Evolutionary conservation across 2,888 invertebrate species (phyloP), one percentile per base, ranked within the genome.

Genomic region (Rhimphoctona megacephalus): DNA sequence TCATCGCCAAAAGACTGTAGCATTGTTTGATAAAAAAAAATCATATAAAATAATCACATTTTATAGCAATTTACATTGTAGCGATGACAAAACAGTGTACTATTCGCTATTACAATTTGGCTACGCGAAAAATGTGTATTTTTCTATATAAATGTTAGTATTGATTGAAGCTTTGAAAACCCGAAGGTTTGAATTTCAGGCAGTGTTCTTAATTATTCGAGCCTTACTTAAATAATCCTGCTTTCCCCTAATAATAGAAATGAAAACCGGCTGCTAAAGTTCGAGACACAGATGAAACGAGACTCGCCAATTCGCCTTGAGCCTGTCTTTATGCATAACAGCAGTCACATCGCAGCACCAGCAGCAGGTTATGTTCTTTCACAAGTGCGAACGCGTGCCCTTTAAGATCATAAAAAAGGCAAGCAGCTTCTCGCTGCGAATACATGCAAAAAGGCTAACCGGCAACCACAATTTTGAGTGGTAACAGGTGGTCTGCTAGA

Each of bases 401-500:
- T 80, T 72, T 49, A 61, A 66, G 52, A 79, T 57, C 5, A 52
- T 9, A 30, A 70, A 33, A 70, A 49, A 70, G 61, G 61, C 61
- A 61, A n/a, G 30, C 61, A 61, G 61, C 30, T 30, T 61, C 61
- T 61, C 74, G 61, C 22, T 25, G 25, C 36, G 17, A 54, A 69
- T 43, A 46, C 39, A 46, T 30, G 19, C 43, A 5, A 61, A 43
- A 64, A 43, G 74, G 67, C 72, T 52, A 85, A 77, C 67, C 77
- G 64, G 33, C 72, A 74, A 73, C 61, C 85, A 83, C 76, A 87
- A 80, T 89, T 88, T 78, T 79, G 83, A 87, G 87, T 85, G 90
- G 61, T 91, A 91, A 91, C 91, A 91, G 91, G 91, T 91, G 91
- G 89, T 89, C 87, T 87, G 69, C 82, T 81, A 77, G 90, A 81